Base-by-base conservation (phyloP, 2,113 vertebrate genomes). In the Taxidea taxus region DNA sequence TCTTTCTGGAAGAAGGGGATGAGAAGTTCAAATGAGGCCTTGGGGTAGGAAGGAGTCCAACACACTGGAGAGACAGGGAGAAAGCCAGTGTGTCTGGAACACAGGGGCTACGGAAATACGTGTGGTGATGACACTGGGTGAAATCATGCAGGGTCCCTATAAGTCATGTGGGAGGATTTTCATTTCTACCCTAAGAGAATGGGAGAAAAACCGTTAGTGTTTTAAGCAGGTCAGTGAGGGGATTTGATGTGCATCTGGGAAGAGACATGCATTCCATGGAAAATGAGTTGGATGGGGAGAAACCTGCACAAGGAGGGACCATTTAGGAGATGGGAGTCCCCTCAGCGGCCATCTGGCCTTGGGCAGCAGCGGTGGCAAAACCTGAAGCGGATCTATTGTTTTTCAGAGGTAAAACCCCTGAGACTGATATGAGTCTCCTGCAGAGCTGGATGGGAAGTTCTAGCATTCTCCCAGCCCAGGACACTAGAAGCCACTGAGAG, bases 311-410 rank as follows among this genome's bases (percentile, higher is more conserved):
- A 66, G 51, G 31, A 54, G 56, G 54, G 15, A 1, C 23, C 25
- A 25, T 2, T 39, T 81, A 62, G 47, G 42, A 49, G 58, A 68
- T 0, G 20, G 49, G 23, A 42, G 54, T 2, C 34, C 7, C 42
- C n/a, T 29, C 7, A 7, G 14, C 21, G 51, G 39, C 23, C 9
- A 9, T 7, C 34, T 77, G 68, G 34, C 58, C 42, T 84, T 7
- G 29, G 89, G 27, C 4, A 2, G n/a, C 13, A 31, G 64, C 15
- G 51, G n/a, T 25, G 21, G 8, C 49, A 23, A 37, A 13, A 66
- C 20, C 31, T 8, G 18, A 31, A 14, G 42, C 1, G 20, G 16
- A 31, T 0, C 0, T 2, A 12, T n/a, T 0, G 6, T 39, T 12
- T 34, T 14, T 31, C 15, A 1, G 25, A 49, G 39, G 42, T 78